Base-by-base conservation (phyloP, 30 jellyfish, hydroid and myxozoan species). In the Rhopilema esculentum region DNA sequence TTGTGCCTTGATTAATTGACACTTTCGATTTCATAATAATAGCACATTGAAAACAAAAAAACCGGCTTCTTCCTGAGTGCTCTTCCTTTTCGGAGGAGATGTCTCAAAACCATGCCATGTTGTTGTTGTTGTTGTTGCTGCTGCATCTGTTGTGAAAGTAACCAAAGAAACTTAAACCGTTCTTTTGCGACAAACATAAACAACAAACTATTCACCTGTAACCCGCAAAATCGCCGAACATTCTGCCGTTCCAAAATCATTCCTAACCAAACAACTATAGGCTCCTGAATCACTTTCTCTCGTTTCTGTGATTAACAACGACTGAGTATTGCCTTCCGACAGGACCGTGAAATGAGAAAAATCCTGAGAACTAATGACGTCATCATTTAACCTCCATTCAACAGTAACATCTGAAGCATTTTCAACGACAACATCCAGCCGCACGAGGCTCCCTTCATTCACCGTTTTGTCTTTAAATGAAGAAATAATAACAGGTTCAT, bases 241-340 rank as follows among this genome's bases (percentile, higher is more conserved):
- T 19, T 82, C 40, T 24, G 75, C 90, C 40, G 72, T 22, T 1
- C 98, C 98, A 79, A 29, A 25, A 16, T 73, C 87, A 81, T 89
- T 94, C 57, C 88, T 76, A 26, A 83, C 89, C 23, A 51, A 27
- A 49, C 98, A 94, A 0, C 90, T 78, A 65, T 89, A 89, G 23
- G 27, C 32, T 22, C 91, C 97, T 20, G 98, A 69, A 64, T 94
- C 97, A 27, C 27, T 49, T 27, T 49, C 21, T 66, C 77, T 70
- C 65, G 97, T 94, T 80, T 94, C 97, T 33, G 97, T 53, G 52
- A 94, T 72, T 79, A 94, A 66, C 68, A 94, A 51, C 32, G 98
- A 94, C 74, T 77, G 75, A 80, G 89, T 21, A 33, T 84, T 86
- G 0, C 91, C 97, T 25, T 94, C 98, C n/a, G 88, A 49, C 21